Conservation (phyloP, 2,888 invertebrate genomes). For the Rhingia rostrata region DNA sequence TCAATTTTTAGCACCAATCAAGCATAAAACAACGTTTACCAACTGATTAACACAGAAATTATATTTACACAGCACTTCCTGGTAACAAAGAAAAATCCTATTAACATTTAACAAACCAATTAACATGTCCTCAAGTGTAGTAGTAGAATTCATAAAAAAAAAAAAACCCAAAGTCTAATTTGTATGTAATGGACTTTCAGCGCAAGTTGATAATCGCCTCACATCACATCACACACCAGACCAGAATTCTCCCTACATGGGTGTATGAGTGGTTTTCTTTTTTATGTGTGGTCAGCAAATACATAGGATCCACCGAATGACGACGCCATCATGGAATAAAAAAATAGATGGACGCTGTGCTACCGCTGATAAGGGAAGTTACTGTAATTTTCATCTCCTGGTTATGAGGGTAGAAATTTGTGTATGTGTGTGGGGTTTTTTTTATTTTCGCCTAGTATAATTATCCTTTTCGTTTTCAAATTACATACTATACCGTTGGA, state of each 20-base stretch:
- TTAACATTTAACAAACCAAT: slow-evolving; percentile 29
- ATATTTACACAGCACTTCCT: background rate
- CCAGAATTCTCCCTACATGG: slow-evolving; percentile 15
- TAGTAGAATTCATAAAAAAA: slow-evolving; percentile 9
- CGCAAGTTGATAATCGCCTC: slow-evolving; percentile 22
- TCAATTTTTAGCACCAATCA: background rate
- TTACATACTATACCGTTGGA: slow-evolving; percentile 32
- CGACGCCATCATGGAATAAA: slow-evolving; percentile 21
- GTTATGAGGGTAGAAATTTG: slow-evolving; percentile 16
- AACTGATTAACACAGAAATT: background rate
- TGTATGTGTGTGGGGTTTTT: slow-evolving; percentile 12
- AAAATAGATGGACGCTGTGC: slow-evolving; percentile 26
- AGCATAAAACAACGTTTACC: background rate
- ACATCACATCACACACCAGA: background rate
- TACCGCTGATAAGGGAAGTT: slow-evolving; percentile 54
- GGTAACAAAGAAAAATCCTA: slow-evolving; percentile 7
- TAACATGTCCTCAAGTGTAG: background rate
- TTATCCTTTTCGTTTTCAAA: slow-evolving; percentile 39
- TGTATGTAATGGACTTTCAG: slow-evolving; percentile 13
- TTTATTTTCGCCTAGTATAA: slow-evolving; percentile 20
- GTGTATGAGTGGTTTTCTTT: background rate
- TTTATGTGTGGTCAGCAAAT: slow-evolving; percentile 44
- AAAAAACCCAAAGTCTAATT: slow-evolving; percentile 13
- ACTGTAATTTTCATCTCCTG: slow-evolving; percentile 34
- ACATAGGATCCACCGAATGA: slow-evolving; percentile 13